Evolutionary conservation across 2,113 vertebrate genomes (phyloP).

Genomic region (Microcebus griseorufus): DNA sequence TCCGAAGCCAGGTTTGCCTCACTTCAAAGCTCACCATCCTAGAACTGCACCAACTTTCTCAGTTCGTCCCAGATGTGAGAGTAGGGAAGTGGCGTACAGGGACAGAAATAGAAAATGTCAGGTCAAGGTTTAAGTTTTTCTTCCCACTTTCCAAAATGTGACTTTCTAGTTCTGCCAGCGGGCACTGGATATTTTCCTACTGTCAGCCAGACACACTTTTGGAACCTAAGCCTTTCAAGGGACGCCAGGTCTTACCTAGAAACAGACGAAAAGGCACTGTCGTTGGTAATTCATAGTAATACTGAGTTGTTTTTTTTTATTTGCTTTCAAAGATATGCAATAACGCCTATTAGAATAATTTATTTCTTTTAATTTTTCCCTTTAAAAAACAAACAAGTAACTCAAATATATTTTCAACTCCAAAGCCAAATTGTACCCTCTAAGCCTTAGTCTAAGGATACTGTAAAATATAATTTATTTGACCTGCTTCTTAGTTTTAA

Average conservation of each 20-base stretch:
- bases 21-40: not conserved
- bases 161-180: not conserved
- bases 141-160: not conserved
- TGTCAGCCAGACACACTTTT: fast-evolving
- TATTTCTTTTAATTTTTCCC: not conserved
- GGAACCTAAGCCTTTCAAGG: fast-evolving
- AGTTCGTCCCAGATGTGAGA: fast-evolving
- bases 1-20: no score
- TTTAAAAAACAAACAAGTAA: constrained; percentile 1
- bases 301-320: no score
- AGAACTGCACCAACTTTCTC: not conserved
- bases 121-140: fast-evolving
- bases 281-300: not conserved
- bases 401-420: not conserved
- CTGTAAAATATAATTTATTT: constrained; percentile 82
- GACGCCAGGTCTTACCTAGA: not conserved
- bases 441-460: constrained; percentile 53
- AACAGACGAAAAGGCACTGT: not conserved
- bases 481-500: constrained; percentile 83
- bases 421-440: constrained; percentile 12
- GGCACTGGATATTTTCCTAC: not conserved
- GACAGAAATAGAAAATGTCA: fast-evolving
- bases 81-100: no score
- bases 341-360: not conserved
- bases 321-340: not conserved